These are phyloP conservation scores for Strigops habroptila DNA, from an alignment of 2,113 vertebrate species.

Conservation along the genomic window DNA sequence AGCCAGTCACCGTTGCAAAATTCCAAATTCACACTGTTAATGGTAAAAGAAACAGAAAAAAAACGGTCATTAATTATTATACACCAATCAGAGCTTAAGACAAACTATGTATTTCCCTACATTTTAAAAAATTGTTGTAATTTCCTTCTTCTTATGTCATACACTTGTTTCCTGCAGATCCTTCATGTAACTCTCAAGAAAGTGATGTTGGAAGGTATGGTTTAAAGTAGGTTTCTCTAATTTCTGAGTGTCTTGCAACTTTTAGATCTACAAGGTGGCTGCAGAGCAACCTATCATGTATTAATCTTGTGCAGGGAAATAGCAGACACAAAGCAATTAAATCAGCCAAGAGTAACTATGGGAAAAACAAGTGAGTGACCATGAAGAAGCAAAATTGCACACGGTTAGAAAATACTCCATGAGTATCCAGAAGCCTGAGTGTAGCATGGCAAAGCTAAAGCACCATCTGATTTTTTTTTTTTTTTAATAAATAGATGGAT, in stretches of 20 bases:
- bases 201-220: not conserved
- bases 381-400: not conserved
- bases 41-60: not conserved
- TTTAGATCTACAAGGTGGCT: not conserved
- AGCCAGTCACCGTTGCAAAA: not conserved
- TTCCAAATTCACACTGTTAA: not conserved
- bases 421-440: not conserved
- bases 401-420: not conserved
- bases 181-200: not conserved
- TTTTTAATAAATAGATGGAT: not conserved
- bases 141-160: not conserved
- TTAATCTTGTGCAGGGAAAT: not conserved
- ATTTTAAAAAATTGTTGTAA: fast-evolving
- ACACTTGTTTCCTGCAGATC: not conserved
- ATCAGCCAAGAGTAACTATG: not conserved
- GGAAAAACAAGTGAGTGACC: not conserved
- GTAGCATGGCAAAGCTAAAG: not conserved
- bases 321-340: not conserved
- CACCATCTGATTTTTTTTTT: not conserved
- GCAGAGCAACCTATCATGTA: not conserved
- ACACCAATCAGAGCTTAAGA: not conserved
- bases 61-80: not conserved
- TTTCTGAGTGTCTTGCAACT: not conserved
- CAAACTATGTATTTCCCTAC: not conserved
- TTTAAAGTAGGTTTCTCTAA: not conserved